Evolutionary conservation across 2,113 vertebrate species (phyloP).

Genomic region (Megaceryle maxima): DNA sequence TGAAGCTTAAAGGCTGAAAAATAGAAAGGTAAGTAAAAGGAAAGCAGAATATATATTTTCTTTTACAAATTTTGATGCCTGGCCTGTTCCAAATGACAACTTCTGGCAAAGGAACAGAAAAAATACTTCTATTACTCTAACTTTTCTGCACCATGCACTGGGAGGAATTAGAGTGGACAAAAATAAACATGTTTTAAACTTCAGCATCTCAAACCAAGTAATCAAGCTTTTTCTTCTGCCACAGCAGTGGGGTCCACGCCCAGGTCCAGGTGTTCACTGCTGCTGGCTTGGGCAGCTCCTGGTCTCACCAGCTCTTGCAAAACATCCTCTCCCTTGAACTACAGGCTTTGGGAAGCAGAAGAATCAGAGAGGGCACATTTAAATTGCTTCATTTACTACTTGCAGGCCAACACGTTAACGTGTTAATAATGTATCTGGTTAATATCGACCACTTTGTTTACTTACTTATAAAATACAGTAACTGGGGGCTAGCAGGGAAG

Average conservation of each 20-base stretch:
- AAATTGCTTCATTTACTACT: not conserved
- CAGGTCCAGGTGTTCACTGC: rapidly evolving
- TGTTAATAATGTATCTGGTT: slow-evolving; percentile 27
- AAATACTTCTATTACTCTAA: not conserved
- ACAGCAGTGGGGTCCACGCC: not conserved
- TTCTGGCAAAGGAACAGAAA: not conserved
- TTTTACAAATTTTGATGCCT: not conserved
- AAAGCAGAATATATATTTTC: not conserved
- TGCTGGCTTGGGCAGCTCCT: not conserved
- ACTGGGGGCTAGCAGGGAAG: not conserved
- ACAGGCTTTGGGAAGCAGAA: not conserved
- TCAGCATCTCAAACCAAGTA: not conserved
- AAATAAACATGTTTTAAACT: not conserved
- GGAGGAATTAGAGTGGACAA: not conserved
- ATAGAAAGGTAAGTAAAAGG: not conserved
- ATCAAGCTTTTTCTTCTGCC: not conserved
- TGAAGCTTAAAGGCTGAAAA: not conserved
- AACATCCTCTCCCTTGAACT: not conserved
- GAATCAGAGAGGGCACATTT: not conserved
- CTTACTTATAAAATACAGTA: slow-evolving; percentile 6
- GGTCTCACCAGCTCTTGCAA: not conserved
- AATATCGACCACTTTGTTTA: not conserved
- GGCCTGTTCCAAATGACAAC: not conserved
- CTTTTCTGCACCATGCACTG: not conserved
- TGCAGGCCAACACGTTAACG: not conserved